A percentile compares a stretch with the other conserved stretches of the same genome.
phyloP scores from a whole-genome alignment of 2,797 vertebrate genomes.

The Loris lydekkerianus region DNA sequence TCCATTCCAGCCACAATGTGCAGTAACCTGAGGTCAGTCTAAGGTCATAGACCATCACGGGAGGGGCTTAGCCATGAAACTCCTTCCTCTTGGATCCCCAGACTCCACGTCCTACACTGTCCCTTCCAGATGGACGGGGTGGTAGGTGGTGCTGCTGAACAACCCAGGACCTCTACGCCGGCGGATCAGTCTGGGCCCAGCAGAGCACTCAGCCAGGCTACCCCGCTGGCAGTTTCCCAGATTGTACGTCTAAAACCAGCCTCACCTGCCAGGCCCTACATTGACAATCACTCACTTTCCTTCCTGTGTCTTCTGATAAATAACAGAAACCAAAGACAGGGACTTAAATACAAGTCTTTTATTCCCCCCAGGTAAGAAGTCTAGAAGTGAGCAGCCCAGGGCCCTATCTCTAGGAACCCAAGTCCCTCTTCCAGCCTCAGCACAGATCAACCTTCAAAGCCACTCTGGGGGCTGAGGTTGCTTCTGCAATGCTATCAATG shows the following conservation, averaged over 20 bases:
- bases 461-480: neutral
- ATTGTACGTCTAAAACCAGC: neutral
- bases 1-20: neutral
- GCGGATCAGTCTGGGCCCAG: neutral
- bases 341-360: neutral
- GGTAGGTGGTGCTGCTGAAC: neutral
- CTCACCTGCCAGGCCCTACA: neutral
- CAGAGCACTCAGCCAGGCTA: neutral
- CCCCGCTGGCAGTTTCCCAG: neutral
- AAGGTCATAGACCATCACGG: too few relatives aligned
- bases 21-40: neutral
- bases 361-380: neutral
- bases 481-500: neutral
- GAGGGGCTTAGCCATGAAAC: neutral
- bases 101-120: neutral
- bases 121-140: neutral
- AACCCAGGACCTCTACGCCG: neutral
- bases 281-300: neutral
- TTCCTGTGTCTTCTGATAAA: conserved; percentile 9
- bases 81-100: neutral
- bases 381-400: neutral
- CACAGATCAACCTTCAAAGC: neutral
- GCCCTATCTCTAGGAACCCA: neutral
- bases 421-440: neutral
- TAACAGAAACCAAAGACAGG: conserved; percentile 1